Percentiles rank a stretch among this genome's conserved stretches.
These are phyloP conservation scores for Jacana jacana DNA, from an alignment of 2,113 vertebrate species.

Conservation along the genomic window DNA sequence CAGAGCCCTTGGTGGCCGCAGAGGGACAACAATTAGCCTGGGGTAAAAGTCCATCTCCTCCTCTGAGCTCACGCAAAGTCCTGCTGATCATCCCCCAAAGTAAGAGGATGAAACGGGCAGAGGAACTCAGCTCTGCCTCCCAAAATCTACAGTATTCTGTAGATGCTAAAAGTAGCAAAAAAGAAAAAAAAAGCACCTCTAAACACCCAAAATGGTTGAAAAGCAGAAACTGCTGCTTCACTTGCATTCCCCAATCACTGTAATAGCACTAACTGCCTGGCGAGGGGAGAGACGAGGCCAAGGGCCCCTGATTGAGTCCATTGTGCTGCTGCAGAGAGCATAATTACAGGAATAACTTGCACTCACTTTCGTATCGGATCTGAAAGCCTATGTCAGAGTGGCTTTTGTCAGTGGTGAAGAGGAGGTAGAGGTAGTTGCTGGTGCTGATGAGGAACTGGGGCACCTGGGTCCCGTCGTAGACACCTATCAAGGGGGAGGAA, in stretches of 20 bases:
- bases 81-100: background rate
- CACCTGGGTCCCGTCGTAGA: constrained; percentile 97
- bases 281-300: background rate
- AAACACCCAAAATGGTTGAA: background rate
- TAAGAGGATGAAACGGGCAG: background rate
- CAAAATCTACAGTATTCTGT: background rate
- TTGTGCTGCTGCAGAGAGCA: background rate
- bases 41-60: too few relatives aligned
- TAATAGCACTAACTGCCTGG: background rate
- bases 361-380: constrained; percentile 96
- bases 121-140: background rate
- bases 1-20: background rate
- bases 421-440: constrained; percentile 93
- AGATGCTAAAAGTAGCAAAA: background rate
- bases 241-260: background rate
- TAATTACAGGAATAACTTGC: accelerated
- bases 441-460: constrained; percentile 99
- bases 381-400: constrained; percentile 97
- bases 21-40: background rate
- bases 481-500: constrained; percentile 90
- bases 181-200: background rate
- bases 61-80: accelerated
- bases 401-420: constrained; percentile 98
- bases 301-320: background rate
- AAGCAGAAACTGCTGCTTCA: background rate